Base-by-base conservation (phyloP, 2,113 vertebrate species). In the Papio anubis region DNA sequence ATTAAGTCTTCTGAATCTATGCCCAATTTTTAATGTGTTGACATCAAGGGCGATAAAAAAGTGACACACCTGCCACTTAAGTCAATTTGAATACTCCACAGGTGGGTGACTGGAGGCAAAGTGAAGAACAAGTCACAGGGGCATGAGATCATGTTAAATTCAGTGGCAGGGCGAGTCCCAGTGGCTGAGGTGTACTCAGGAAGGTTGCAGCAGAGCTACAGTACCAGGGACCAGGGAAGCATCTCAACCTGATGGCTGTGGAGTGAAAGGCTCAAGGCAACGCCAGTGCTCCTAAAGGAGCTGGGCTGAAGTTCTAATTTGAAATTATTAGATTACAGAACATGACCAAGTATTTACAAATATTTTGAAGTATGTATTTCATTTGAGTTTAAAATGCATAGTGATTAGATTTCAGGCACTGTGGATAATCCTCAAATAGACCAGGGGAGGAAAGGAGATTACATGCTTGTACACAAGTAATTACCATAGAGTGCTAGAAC, bases 131-230 rank as follows among this genome's bases (percentile, higher is more conserved):
- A 76, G n/a, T 20, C 12, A 43, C 12, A 43, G 66, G 52, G 68
- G 20, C 13, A n/a, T 6, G 27, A 55, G 72, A 12, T 18, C 52
- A 23, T 1, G 17, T 5, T 6, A 43, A 52, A 35, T 14, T n/a
- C 8, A 27, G n/a, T 7, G 68, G 2, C 0, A 8, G 25, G 9
- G 23, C 0, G 0, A 5, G 23, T 18, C n/a, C 48, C 3, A 17
- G 27, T n/a, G 61, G 61, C 18, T 11, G 32, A n/a, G 14, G 18
- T 5, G 45, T 50, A 18, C 38, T 45, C 1, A 13, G 87, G 17
- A 38, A 8, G 45, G 78, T 23, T 5, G 5, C 8, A 8, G 25
- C n/a, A 5, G 9, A 45, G 8, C 25, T 2, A 0, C 1, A 35
- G 57, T 21, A 25, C 38, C 25, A 12, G 27, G 48, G 16, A 55